phyloP scores from a whole-genome alignment of 2,888 invertebrate genomes.

The Lochmaea capreae region DNA sequence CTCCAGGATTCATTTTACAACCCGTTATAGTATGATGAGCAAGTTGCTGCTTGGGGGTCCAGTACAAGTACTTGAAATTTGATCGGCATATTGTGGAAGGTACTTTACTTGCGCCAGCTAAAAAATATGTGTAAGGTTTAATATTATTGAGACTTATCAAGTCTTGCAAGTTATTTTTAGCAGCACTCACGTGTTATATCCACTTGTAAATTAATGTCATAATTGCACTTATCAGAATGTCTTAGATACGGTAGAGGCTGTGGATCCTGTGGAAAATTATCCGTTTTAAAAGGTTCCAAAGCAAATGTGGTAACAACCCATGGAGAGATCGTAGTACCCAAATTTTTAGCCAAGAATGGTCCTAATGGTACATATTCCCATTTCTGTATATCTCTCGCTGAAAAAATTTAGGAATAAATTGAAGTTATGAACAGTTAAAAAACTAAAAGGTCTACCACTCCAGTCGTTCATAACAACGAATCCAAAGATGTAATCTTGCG shows the following conservation, averaged over 20 bases:
- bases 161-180: neutral
- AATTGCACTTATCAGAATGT: conserved; percentile 89
- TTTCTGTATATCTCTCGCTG: conserved; percentile 97
- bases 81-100: conserved; percentile 82
- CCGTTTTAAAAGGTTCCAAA: conserved; percentile 84
- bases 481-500: conserved; percentile 94
- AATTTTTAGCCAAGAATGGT: conserved; percentile 95
- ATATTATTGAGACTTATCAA: too few species aligned
- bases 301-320: conserved; percentile 98
- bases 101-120: conserved; percentile 71
- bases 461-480: conserved; percentile 99
- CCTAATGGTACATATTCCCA: conserved; percentile 99
- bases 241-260: conserved; percentile 88
- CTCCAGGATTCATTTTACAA: conserved; percentile 94
- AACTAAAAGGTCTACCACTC: conserved; percentile 78
- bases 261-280: conserved; percentile 88
- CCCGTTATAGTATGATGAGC: conserved; percentile 98
- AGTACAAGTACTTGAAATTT: conserved; percentile 94
- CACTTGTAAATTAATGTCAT: conserved; percentile 92
- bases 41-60: conserved; percentile 97
- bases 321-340: conserved; percentile 95
- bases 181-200: conserved; percentile 79
- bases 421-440: neutral
- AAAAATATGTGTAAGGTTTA: conserved; percentile 34
- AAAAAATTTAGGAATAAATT: conserved; percentile 50